A percentile compares a stretch with the other conserved stretches of the same genome.
These are phyloP conservation scores for Colletes gigas DNA, from an alignment of 1,140 invertebrate species.

Conservation along the genomic window DNA sequence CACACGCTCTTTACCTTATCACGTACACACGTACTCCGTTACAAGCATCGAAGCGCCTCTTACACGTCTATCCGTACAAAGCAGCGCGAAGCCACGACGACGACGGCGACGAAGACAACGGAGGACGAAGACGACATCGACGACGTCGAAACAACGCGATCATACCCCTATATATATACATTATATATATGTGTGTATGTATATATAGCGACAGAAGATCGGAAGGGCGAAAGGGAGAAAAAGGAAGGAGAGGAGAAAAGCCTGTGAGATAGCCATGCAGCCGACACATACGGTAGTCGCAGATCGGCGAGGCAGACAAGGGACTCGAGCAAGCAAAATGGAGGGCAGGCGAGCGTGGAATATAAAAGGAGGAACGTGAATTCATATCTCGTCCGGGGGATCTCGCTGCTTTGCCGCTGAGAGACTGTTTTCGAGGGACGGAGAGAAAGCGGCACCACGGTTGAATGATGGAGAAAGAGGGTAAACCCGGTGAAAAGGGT, in stretches of 20 bases:
- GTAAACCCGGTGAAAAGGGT: constrained; percentile 1
- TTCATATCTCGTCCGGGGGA: constrained; percentile 80
- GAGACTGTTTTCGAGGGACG: constrained; percentile 77
- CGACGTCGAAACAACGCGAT: constrained; percentile 62
- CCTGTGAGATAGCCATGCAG: constrained; percentile 68
- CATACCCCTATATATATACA: constrained; percentile 30
- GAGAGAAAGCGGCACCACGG: constrained; percentile 44
- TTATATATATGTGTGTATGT: constrained; percentile 17
- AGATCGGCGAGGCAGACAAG: constrained; percentile 79
- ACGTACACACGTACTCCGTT: not conserved
- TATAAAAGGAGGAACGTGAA: constrained; percentile 79
- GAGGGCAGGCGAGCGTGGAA: constrained; percentile 80
- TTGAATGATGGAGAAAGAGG: not conserved
- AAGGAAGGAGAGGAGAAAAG: constrained; percentile 34
- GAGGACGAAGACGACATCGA: constrained; percentile 44
- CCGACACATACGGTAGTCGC: constrained; percentile 80
- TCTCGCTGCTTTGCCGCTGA: constrained; percentile 79
- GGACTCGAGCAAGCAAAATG: constrained; percentile 78
- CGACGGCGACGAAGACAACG: constrained; percentile 29
- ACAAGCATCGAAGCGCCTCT: not conserved
- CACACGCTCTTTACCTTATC: constrained; percentile 2
- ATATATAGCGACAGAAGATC: constrained; percentile 39
- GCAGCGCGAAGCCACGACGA: constrained; percentile 6
- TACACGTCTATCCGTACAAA: constrained; percentile 2
- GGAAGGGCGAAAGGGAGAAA: constrained; percentile 16